Evolutionary conservation across 2,888 invertebrate genomes (phyloP), one percentile per base, ranked within the genome.

Genomic region (Ectropis crepuscularia): DNA sequence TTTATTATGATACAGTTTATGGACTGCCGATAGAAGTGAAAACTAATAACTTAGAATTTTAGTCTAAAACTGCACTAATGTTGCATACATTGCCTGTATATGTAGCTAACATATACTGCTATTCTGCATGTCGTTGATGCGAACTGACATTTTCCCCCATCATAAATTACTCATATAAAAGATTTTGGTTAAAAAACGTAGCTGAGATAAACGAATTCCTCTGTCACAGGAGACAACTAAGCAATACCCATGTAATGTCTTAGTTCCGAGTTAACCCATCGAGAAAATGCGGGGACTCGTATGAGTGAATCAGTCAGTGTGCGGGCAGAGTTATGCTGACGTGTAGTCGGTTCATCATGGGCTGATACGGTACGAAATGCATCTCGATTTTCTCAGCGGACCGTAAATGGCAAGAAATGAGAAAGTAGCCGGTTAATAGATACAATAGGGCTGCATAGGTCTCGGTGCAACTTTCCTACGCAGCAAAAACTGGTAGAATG

Each of bases 381-480:
- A 87, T 87, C 87, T 86, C 78, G 86, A 87, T 89, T 90, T 89
- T 90, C 90, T 89, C 87, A 85, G 83, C 86, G 80, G 80, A 80
- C 90, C 88, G 83, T 91, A 90, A 87, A 91, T 83, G 91, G 92
- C 79, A 88, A 82, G 90, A 89, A 90, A 89, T 89, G 87, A 88
- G 92, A 92, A 92, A 92, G 92, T 90, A 86, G 85, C 82, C 79
- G 71, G 82, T 81, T 90, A 91, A 91, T 91, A 91, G 90, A 91
- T 91, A 92, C 92, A 92, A 92, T 92, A 91, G 92, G 91, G 90
- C 88, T 85, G 82, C 82, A 83, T 89, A 86, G 84, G 86, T 82
- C 74, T 85, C 81, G 73, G 75, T 75, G 81, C 86, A 86, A 88
- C 91, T 92, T 92, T 91, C 91, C 83, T 89, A 77, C 75, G 71